A percentile compares a stretch with the other conserved stretches of the same genome.
These are phyloP conservation scores for Mus musculus DNA, from an alignment of 2,113 vertebrate genomes.

Conservation along the genomic window GRCm39 chr13:46412501-46413000, in stretches of 20 bases:
- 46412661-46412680: too few relatives aligned
- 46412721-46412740: not conserved
- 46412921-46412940: not conserved
- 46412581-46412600: not conserved
- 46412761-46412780: not conserved
- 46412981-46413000: not conserved
- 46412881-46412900: not conserved
- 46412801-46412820: too few relatives aligned
- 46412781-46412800: not conserved
- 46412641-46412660: not conserved
- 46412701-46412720: not conserved
- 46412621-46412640: not conserved
- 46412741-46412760: slow-evolving; percentile 29
- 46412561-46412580: not conserved
- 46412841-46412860: not conserved
- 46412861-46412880: not conserved
- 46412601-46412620: not conserved
- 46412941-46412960: not conserved
- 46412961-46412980: not conserved
- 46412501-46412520: not conserved
- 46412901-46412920: not conserved
- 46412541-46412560: not conserved
- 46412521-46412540: not conserved
- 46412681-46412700: not conserved
- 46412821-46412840: not conserved